Base-by-base conservation (phyloP, 2,888 invertebrate species). In the Drosophila peninsularis region DNA sequence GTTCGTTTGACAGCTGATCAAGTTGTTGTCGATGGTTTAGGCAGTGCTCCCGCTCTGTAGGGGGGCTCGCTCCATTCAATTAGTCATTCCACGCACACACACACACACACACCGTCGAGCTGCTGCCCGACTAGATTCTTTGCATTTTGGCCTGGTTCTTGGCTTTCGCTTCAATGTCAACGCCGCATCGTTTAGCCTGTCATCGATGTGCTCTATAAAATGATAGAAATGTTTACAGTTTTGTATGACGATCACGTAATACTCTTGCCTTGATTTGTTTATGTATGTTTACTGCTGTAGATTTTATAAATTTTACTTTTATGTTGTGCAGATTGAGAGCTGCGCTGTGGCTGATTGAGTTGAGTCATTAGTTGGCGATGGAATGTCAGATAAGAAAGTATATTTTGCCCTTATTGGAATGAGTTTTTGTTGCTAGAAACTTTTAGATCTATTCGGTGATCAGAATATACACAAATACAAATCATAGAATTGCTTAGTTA, bases 161-260 rank as follows among this genome's bases (percentile, higher is more conserved):
- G 41, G 88, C 82, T 82, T 84, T 84, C 83, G 83, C 89, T 88
- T 82, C 87, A 88, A 86, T 88, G 89, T 82, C 89, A 86, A 62
- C 61, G 61, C 42, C 65, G 44, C 64, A 56, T 68, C 71, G 58
- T 73, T 80, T 71, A 63, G 76, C 62, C 77, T 84, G 75, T 87
- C 88, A 85, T 87, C 88, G 82, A 89, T 81, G 78, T 77, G 77
- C 66, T 73, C 64, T 63, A 67, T 61, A 74, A 63, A 70, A 56
- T 36, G 56, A 56, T 56, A 24, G 27, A 36, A 27, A 27, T 27
- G 14, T 2, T 17, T 0, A 10, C 17, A 3, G 5, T 10, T n/a
- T 21, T 30, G 27, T 19, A 36, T 36, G 45, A 0, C 56, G 36
- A 36, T 27, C 14, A 36, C 36, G 17, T 24, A 45, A 56, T 56